Percentiles rank a stretch among this genome's conserved stretches.
Conservation (phyloP, 2,797 vertebrate species). For the Natrix natrix region DNA sequence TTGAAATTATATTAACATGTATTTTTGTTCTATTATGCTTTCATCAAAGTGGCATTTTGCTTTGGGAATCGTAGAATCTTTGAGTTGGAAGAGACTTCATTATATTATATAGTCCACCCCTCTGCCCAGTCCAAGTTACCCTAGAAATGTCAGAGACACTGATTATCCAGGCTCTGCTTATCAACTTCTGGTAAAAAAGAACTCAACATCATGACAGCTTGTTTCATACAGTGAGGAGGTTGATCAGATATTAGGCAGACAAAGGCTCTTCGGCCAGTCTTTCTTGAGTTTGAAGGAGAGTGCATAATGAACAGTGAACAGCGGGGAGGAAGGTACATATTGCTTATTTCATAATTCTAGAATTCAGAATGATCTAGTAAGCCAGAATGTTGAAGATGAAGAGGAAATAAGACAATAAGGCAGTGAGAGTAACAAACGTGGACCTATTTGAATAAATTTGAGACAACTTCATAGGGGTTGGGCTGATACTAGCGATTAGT, state of each 20-base stretch:
- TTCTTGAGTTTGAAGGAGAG: neutral
- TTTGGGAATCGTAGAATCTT: neutral
- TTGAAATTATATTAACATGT: neutral
- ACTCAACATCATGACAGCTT: neutral
- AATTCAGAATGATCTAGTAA: neutral
- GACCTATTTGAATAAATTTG: neutral
- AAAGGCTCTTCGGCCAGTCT: neutral
- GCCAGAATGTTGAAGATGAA: neutral
- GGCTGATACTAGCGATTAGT: neutral
- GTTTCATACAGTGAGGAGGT: neutral
- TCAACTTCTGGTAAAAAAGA: neutral
- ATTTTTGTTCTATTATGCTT: neutral
- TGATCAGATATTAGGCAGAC: neutral
- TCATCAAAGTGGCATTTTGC: neutral
- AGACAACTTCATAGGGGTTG: neutral
- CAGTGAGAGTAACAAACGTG: neutral
- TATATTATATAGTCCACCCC: neutral
- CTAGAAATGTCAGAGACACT: neutral
- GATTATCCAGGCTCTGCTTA: neutral
- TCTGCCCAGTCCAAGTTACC: neutral
- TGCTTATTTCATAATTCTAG: neutral
- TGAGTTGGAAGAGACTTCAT: neutral
- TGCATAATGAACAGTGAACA: neutral
- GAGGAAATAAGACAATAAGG: neutral
- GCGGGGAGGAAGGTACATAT: neutral